A percentile compares a stretch with the other conserved stretches of the same genome.
Evolutionary conservation across 2,888 invertebrate species (phyloP).

Genomic region (Trissoscelio sp.): DNA sequence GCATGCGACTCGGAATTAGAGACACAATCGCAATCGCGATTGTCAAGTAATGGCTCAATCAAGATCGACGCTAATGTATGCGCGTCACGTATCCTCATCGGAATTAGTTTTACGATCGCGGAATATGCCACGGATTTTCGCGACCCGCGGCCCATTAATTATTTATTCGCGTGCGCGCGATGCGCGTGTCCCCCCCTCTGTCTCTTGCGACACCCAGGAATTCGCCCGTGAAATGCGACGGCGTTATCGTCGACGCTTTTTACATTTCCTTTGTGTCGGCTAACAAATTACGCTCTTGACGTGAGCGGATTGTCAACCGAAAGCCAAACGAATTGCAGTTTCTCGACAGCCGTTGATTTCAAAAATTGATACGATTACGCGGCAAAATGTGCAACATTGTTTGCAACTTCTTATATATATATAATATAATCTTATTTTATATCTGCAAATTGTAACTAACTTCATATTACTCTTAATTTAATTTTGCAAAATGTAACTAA

Average conservation of each 20-base stretch:
- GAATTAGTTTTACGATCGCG: slow-evolving; percentile 56
- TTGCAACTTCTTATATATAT: too few relatives aligned
- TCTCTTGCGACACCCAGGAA: slow-evolving; percentile 8
- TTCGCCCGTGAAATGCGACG: slow-evolving; percentile 14
- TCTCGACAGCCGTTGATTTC: slow-evolving; percentile 6
- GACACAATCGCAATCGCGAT: slow-evolving; percentile 39
- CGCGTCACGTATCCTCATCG: slow-evolving; percentile 51
- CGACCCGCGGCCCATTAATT: slow-evolving; percentile 35
- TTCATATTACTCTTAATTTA: too few relatives aligned
- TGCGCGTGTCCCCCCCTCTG: too few relatives aligned
- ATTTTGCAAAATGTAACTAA: too few relatives aligned
- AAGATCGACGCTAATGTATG: slow-evolving; percentile 57
- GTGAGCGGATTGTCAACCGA: slow-evolving; percentile 25
- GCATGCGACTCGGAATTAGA: slow-evolving; percentile 25
- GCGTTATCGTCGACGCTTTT: slow-evolving; percentile 24
- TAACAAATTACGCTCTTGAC: slow-evolving; percentile 45
- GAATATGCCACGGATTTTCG: slow-evolving; percentile 45
- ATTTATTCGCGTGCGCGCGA: slow-evolving; percentile 41
- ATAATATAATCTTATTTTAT: too few relatives aligned
- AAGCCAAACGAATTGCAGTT: slow-evolving; percentile 28
- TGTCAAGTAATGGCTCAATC: slow-evolving; percentile 58
- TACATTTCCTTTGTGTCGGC: slow-evolving; percentile 23
- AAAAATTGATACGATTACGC: slow-evolving; percentile 27
- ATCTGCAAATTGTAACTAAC: too few relatives aligned
- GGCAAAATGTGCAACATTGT: slow-evolving; percentile 30